Conservation (phyloP, 2,797 vertebrate genomes). For the Sphaeramia orbicularis region DNA sequence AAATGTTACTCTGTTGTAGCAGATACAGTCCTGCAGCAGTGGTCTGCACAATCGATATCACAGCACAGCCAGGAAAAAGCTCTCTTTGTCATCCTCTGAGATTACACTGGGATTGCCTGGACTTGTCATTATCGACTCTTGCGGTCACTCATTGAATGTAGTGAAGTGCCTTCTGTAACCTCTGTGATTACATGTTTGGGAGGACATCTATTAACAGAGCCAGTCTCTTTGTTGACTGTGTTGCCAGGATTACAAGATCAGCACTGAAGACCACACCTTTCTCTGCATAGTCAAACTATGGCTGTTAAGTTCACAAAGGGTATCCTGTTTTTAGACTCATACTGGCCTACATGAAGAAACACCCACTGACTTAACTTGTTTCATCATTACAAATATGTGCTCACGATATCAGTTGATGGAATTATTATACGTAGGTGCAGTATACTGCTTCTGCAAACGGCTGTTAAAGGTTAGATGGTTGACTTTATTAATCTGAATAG, state of each 20-base stretch:
- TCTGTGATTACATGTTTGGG: slow-evolving; percentile 57
- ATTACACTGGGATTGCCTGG: slow-evolving; percentile 58
- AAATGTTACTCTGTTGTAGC: not conserved
- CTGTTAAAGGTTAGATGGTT: too few species aligned
- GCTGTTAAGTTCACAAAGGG: slow-evolving; percentile 60
- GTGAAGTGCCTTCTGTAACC: slow-evolving; percentile 34
- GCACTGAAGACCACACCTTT: slow-evolving; percentile 75
- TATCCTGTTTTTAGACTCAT: slow-evolving; percentile 66
- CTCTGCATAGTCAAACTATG: slow-evolving; percentile 68
- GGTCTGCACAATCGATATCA: slow-evolving; percentile 38
- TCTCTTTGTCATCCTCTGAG: slow-evolving; percentile 43
- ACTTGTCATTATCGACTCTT: slow-evolving; percentile 64
- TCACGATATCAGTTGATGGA: not conserved
- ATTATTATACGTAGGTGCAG: not conserved
- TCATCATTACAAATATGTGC: slow-evolving; percentile 14
- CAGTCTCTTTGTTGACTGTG: slow-evolving; percentile 72
- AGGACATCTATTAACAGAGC: slow-evolving; percentile 60
- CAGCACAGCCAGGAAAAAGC: slow-evolving; percentile 45
- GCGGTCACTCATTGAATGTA: slow-evolving; percentile 49
- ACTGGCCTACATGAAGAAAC: slow-evolving; percentile 51
- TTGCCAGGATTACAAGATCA: slow-evolving; percentile 74
- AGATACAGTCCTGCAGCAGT: slow-evolving; percentile 21
- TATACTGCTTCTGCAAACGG: too few species aligned
- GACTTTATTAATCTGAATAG: too few species aligned
- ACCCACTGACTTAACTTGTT: slow-evolving; percentile 45